phyloP scores from a whole-genome alignment of 2,888 invertebrate genomes.

The Chromoteleia sp. region DNA sequence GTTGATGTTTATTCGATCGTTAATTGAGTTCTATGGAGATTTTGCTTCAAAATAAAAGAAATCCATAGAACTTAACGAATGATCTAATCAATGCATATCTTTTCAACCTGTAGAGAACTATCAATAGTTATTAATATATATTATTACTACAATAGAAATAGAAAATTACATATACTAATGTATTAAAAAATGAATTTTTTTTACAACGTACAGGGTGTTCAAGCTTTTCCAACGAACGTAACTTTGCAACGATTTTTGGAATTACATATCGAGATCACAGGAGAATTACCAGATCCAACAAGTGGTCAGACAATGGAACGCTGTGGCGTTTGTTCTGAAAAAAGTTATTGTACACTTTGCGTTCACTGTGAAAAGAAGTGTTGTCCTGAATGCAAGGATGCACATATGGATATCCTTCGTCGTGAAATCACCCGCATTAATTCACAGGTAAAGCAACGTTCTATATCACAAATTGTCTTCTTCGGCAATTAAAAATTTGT shows the following conservation, averaged over 20 bases:
- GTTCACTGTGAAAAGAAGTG: slow-evolving; percentile 99
- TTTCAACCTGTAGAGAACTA: too few relatives aligned
- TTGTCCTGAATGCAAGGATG: slow-evolving; percentile 97
- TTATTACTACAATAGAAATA: too few relatives aligned
- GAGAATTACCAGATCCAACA: slow-evolving; percentile 95
- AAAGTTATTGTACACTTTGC: slow-evolving; percentile 94
- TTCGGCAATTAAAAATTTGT: too few relatives aligned
- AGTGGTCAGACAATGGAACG: slow-evolving; percentile 97
- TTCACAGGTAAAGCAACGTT: slow-evolving; percentile 88
- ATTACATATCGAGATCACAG: slow-evolving; percentile 96
- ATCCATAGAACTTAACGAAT: too few relatives aligned
- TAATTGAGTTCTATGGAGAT: too few relatives aligned
- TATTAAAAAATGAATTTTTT: background rate
- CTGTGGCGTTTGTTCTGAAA: slow-evolving; percentile 96
- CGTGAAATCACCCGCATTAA: slow-evolving; percentile 95
- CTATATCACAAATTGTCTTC: background rate
- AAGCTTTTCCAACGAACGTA: slow-evolving; percentile 97
- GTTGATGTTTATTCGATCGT: too few relatives aligned
- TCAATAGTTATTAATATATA: too few relatives aligned
- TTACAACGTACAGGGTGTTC: slow-evolving; percentile 85
- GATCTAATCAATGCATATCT: too few relatives aligned
- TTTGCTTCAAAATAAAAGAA: too few relatives aligned
- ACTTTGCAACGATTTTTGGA: slow-evolving; percentile 97
- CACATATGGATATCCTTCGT: slow-evolving; percentile 97
- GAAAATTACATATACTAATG: too few relatives aligned